These are phyloP conservation scores for Drosophila colorata DNA, from an alignment of 2,888 invertebrate species.

Conservation along the genomic window DNA sequence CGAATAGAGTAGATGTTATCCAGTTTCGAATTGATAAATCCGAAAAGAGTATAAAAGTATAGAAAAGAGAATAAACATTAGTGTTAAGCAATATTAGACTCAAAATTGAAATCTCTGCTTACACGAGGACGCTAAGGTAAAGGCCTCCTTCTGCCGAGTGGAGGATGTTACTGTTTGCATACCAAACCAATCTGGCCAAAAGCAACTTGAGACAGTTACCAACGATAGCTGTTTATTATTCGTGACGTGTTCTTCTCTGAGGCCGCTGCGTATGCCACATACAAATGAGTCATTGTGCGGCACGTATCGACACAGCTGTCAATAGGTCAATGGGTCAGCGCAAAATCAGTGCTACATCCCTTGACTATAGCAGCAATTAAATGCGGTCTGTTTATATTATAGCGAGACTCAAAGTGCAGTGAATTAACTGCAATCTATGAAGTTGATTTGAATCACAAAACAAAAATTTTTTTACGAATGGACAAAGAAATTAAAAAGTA, in stretches of 20 bases:
- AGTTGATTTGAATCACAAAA: constrained; percentile 12
- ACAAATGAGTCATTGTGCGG: constrained; percentile 74
- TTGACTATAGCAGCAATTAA: constrained; percentile 6
- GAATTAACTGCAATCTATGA: constrained; percentile 1
- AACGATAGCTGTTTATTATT: constrained; percentile 63
- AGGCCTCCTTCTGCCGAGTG: constrained; percentile 15
- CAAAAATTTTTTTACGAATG: constrained; percentile 59
- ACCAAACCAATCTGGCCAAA: constrained; percentile 53
- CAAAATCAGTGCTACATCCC: constrained; percentile 30
- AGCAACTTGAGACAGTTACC: constrained; percentile 32
- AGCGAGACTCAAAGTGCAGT: neutral
- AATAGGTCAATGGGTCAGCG: constrained; percentile 73
- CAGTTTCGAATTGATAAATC: neutral
- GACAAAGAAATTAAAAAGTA: constrained; percentile 77
- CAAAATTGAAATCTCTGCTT: constrained; percentile 58
- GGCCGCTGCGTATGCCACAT: constrained; percentile 66
- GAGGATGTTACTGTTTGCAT: constrained; percentile 68
- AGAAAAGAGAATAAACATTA: constrained; percentile 5
- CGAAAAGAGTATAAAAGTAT: neutral
- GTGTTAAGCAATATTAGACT: constrained; percentile 7
- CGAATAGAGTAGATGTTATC: no score
- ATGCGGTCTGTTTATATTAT: no score
- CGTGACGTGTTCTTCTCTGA: constrained; percentile 62
- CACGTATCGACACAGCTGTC: constrained; percentile 49
- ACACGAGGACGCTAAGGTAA: constrained; percentile 30